Evolutionary conservation across 2,888 invertebrate genomes (phyloP), one percentile per base, ranked within the genome.

Genomic region (Synergus laeviventris): DNA sequence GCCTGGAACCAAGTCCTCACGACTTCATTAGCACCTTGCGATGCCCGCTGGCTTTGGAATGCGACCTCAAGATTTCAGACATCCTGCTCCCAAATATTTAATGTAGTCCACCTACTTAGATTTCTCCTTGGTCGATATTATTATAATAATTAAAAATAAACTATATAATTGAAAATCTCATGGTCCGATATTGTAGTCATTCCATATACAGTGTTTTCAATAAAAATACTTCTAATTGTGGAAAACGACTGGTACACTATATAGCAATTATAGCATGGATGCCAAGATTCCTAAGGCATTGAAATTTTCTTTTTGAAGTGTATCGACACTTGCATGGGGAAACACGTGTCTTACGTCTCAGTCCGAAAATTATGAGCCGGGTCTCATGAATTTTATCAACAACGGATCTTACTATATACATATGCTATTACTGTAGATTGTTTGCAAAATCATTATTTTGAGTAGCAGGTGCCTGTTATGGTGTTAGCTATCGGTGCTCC

Each of bases 21-120:
- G 82, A 87, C 88, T 88, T 89, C 87, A 89, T 89, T 88, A 89
- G 83, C 84, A 84, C 84, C 84, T 82, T 74, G 49, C 62, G 59
- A 73, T 66, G 78, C 77, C 78, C 79, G 82, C 82, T 82, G 82
- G 82, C 83, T 83, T 82, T 82, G 87, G 87, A 88, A 88, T 88
- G 87, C 78, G 77, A 79, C 78, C 81, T 78, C 73, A 77, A 80
- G 76, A 81, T 79, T 73, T 77, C 74, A 59, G 74, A 60, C 59
- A 74, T 74, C 60, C 70, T 49, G 70, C 31, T 70, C 70, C 49
- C 70, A 45, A 70, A 70, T 49, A 70, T 70, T 49, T 70, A 70
- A 70, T 49, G 31, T 70, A 70, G 70, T 74, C 74, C 59, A 74
- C 38, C 36, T 60, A 74, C 59, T 74, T 59, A 49, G 49, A 49